Conservation (phyloP, 2,113 vertebrate species). For the Marmota monax region DNA sequence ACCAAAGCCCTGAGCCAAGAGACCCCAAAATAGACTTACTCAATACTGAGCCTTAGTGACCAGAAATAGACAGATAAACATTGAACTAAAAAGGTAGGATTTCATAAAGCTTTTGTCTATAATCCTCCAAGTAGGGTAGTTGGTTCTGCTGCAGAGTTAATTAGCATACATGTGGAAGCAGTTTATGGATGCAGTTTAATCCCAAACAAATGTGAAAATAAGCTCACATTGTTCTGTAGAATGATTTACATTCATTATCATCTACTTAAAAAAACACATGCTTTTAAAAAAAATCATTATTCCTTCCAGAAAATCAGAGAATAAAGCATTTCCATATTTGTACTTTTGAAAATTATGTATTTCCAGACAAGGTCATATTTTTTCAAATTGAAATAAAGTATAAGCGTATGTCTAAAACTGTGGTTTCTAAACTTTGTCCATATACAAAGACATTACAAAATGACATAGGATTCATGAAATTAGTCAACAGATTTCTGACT, state of each 20-base stretch:
- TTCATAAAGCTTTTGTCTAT: slow-evolving; percentile 85
- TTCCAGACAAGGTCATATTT: slow-evolving; percentile 78
- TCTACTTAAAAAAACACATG: slow-evolving; percentile 84
- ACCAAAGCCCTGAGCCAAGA: slow-evolving; percentile 25
- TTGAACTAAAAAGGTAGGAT: slow-evolving; percentile 78
- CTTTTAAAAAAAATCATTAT: slow-evolving; percentile 83
- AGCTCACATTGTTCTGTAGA: slow-evolving; percentile 86
- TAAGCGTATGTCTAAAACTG: slow-evolving; percentile 56
- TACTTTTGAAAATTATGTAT: slow-evolving; percentile 78
- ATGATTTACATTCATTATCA: slow-evolving; percentile 90
- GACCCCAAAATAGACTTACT: slow-evolving; percentile 36
- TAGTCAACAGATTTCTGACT: slow-evolving; percentile 33
- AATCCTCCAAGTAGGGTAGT: slow-evolving; percentile 78
- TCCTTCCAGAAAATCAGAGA: slow-evolving; percentile 85
- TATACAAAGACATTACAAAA: slow-evolving; percentile 28
- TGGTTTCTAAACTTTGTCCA: slow-evolving; percentile 45
- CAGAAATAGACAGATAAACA: slow-evolving; percentile 75
- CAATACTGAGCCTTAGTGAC: slow-evolving; percentile 36
- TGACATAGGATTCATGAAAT: background rate
- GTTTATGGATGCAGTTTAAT: slow-evolving; percentile 87
- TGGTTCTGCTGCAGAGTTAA: slow-evolving; percentile 85
- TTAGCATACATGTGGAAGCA: slow-evolving; percentile 88
- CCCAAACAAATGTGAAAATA: slow-evolving; percentile 91
- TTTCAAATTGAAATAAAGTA: slow-evolving; percentile 73
- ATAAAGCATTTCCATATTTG: slow-evolving; percentile 82